These are phyloP conservation scores for Cyclargus thomasi DNA, from an alignment of 1,140 invertebrate species.

Conservation along the genomic window DNA sequence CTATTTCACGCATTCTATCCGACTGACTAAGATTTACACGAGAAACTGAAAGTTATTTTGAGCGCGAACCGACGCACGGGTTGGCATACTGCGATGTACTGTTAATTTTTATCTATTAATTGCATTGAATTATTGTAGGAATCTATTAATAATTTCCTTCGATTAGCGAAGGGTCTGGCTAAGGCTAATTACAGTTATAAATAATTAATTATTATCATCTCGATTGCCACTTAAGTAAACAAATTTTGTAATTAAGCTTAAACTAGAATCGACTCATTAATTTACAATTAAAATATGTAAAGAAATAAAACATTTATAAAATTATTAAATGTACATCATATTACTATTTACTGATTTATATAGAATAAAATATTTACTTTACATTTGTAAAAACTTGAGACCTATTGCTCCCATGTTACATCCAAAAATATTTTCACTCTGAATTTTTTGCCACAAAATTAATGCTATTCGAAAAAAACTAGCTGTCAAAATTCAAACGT, in stretches of 20 bases:
- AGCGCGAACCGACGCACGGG: constrained; percentile 29
- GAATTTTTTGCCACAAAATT: not conserved
- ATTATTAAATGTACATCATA: too few species aligned
- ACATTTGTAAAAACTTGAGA: too few species aligned
- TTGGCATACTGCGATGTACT: constrained; percentile 9
- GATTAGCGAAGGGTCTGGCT: not conserved
- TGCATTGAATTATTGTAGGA: not conserved
- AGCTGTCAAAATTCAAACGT: not conserved
- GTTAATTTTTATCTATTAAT: constrained; percentile 6
- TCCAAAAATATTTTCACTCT: not conserved
- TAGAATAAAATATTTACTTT: too few species aligned
- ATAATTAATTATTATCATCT: too few species aligned
- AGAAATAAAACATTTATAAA: too few species aligned
- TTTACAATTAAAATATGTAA: too few species aligned
- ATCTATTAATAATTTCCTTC: constrained; percentile 5
- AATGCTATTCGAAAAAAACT: not conserved
- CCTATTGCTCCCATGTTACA: too few species aligned
- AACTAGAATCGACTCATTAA: too few species aligned
- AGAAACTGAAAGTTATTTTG: constrained; percentile 37
- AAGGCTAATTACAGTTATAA: too few species aligned
- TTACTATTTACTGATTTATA: too few species aligned
- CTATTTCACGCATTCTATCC: constrained; percentile 92
- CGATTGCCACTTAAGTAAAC: not conserved
- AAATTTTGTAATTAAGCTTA: too few species aligned
- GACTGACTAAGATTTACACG: not conserved